Conservation (phyloP, 2,797 vertebrate genomes). For the Selene dorsalis region DNA sequence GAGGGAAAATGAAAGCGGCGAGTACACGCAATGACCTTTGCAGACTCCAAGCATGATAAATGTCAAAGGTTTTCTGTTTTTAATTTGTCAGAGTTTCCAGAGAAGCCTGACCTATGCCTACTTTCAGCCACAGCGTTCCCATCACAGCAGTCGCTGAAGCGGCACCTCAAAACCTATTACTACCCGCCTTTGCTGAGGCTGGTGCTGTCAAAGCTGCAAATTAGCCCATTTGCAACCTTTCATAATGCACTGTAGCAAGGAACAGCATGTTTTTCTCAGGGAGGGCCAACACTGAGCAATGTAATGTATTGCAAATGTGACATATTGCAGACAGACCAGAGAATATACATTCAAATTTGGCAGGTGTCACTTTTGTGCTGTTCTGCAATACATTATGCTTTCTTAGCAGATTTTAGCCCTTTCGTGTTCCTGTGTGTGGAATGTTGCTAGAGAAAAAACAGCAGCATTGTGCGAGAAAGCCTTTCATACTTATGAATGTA, state of each 20-base stretch:
- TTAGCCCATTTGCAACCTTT: conserved; percentile 84
- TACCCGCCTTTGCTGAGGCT: conserved; percentile 69
- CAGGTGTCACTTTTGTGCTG: conserved; percentile 65
- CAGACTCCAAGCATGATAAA: conserved; percentile 81
- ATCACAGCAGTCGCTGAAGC: conserved; percentile 79
- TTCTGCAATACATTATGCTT: conserved; percentile 60
- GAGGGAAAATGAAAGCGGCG: conserved; percentile 72
- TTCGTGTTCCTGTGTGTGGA: conserved; percentile 17
- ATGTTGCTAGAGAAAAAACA: conserved; percentile 17
- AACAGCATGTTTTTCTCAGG: conserved; percentile 67
- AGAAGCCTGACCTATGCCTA: conserved; percentile 81
- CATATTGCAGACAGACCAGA: conserved; percentile 61
- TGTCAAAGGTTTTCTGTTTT: conserved; percentile 84
- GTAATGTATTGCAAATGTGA: conserved; percentile 65
- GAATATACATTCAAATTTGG: conserved; percentile 66
- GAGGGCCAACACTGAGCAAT: conserved; percentile 43
- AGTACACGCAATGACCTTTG: conserved; percentile 80
- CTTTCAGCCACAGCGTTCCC: conserved; percentile 73
- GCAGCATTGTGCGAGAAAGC: not conserved
- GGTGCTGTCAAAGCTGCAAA: conserved; percentile 81
- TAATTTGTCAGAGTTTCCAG: conserved; percentile 84
- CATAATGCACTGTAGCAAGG: conserved; percentile 77
- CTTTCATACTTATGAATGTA: not conserved
- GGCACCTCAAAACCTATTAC: conserved; percentile 80
- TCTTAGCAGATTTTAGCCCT: conserved; percentile 54